phyloP scores from a whole-genome alignment of 2,888 invertebrate species.

The Dorcus parallelipipedus region DNA sequence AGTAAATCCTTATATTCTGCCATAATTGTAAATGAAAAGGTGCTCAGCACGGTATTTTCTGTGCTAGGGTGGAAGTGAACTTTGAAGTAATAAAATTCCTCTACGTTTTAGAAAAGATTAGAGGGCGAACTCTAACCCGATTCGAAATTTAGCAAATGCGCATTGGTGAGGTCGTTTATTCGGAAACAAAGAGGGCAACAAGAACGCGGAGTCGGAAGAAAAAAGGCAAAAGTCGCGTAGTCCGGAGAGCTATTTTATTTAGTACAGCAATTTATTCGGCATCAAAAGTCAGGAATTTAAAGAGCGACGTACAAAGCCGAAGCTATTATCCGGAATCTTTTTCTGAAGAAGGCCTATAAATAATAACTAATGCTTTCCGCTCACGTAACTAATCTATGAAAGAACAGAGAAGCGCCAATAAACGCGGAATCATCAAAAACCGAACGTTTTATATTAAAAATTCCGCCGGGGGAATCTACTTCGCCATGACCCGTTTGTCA shows the following conservation, averaged over 20 bases:
- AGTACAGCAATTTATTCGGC: slow-evolving; percentile 34
- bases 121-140: too few species aligned
- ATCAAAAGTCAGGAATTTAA: slow-evolving; percentile 37
- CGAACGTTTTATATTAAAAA: slow-evolving; percentile 35
- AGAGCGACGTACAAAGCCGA: slow-evolving; percentile 37
- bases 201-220: neutral
- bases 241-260: slow-evolving; percentile 23
- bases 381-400: slow-evolving; percentile 49
- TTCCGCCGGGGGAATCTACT: slow-evolving; percentile 24
- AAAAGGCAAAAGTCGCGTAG: neutral
- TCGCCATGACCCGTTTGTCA: slow-evolving; percentile 27
- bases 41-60: too few species aligned
- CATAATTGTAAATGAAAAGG: too few species aligned
- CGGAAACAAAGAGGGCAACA: neutral
- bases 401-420: slow-evolving; percentile 45
- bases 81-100: too few species aligned
- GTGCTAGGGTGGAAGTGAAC: too few species aligned
- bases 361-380: slow-evolving; percentile 47
- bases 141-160: neutral
- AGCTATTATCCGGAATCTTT: slow-evolving; percentile 39
- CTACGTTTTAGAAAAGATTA: too few species aligned
- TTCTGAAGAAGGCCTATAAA: slow-evolving; percentile 40
- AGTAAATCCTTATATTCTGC: too few species aligned
- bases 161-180: neutral
- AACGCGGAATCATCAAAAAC: slow-evolving; percentile 44